Evolutionary conservation across 2,113 vertebrate genomes (phyloP).

Genomic region (Neodontobutis hainanensis): DNA sequence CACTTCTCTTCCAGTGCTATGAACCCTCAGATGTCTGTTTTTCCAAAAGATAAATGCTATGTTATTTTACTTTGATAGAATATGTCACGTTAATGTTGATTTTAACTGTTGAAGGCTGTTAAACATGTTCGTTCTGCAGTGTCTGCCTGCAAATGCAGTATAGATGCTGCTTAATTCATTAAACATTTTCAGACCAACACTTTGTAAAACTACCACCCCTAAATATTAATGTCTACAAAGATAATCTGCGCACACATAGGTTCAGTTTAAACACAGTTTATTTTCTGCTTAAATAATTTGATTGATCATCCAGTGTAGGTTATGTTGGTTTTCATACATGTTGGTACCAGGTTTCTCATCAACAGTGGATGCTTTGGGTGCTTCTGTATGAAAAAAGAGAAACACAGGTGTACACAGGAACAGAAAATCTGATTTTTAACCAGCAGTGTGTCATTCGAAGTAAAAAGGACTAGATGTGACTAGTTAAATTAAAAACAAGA

Average conservation of each 20-base stretch:
- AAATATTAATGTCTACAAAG: not conserved
- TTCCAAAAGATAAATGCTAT: too few relatives aligned
- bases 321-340: constrained; percentile 90
- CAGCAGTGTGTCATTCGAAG: constrained; percentile 10
- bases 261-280: constrained; percentile 96
- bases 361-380: constrained; percentile 81
- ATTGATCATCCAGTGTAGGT: constrained; percentile 98
- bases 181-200: too few relatives aligned
- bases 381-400: constrained; percentile 88
- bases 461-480: constrained; percentile 33
- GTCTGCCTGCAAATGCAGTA: too few relatives aligned
- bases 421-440: constrained; percentile 31
- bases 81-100: too few relatives aligned
- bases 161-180: too few relatives aligned
- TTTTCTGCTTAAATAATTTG: constrained; percentile 99
- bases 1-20: too few relatives aligned
- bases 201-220: too few relatives aligned
- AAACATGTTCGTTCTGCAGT: too few relatives aligned
- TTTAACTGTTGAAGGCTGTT: too few relatives aligned
- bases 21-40: too few relatives aligned
- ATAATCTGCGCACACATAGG: constrained; percentile 11
- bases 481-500: constrained; percentile 74
- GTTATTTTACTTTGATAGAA: too few relatives aligned
- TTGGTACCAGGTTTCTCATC: constrained; percentile 89
- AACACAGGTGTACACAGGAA: constrained; percentile 66